phyloP scores from a whole-genome alignment of 1,140 invertebrate species.

The Neuroterus valhalla region DNA sequence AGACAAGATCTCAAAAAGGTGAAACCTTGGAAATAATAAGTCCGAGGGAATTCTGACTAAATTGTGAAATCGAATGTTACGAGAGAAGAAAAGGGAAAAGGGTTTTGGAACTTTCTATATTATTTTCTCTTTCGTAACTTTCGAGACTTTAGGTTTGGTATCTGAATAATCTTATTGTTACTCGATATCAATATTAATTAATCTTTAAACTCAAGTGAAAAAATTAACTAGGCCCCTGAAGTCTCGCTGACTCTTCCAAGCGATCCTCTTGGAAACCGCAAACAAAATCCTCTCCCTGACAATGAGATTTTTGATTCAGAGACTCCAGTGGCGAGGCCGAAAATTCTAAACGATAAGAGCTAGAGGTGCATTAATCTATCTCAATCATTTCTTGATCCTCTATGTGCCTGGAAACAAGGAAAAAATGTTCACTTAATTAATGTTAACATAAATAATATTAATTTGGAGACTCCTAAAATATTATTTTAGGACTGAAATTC shows the following conservation, averaged over 20 bases:
- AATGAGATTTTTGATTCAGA: conserved; percentile 1
- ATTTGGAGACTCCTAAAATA: neutral
- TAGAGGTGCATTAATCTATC: conserved; percentile 66
- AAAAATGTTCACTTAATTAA: neutral
- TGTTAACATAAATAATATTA: conserved; percentile 4
- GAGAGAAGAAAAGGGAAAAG: neutral
- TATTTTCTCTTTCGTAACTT: neutral
- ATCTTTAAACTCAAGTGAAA: conserved; percentile 26
- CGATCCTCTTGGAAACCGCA: neutral
- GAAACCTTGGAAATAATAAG: neutral
- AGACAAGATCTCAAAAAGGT: neutral
- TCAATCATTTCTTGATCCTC: conserved; percentile 72
- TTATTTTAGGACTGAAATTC: neutral
- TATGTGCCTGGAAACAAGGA: conserved; percentile 59
- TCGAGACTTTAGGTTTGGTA: neutral
- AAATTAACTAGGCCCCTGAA: conserved; percentile 21
- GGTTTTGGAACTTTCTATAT: neutral
- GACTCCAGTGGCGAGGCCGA: conserved; percentile 41
- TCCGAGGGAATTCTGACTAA: conserved; percentile 22
- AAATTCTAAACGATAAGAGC: conserved; percentile 50
- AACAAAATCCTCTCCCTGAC: neutral
- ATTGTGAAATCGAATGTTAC: conserved; percentile 8
- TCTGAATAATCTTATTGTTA: no score
- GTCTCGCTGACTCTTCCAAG: neutral
- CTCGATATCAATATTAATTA: no score